Conservation (phyloP, 1,140 invertebrate genomes). For the Maconellicoccus hirsutus region DNA sequence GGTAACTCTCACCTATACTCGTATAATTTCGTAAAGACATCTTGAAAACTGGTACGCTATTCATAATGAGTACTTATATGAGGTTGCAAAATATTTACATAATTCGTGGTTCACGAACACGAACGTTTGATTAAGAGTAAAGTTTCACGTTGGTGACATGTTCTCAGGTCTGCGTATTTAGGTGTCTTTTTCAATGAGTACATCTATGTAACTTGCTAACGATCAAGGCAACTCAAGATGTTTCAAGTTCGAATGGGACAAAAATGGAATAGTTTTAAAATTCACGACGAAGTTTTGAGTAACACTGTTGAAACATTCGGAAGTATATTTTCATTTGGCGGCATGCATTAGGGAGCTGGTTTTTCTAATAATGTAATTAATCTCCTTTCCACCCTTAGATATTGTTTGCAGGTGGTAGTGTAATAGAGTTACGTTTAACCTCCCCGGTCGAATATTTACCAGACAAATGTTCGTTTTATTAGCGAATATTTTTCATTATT, state of each 20-base stretch:
- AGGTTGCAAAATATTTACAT: not conserved
- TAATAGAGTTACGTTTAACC: not conserved
- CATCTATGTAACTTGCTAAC: too few relatives aligned
- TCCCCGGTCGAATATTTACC: not conserved
- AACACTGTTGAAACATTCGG: not conserved
- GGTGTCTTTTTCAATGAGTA: not conserved
- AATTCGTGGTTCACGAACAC: slow-evolving; percentile 2
- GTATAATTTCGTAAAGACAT: too few relatives aligned
- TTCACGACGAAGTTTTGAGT: slow-evolving; percentile 9
- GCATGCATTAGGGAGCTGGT: not conserved
- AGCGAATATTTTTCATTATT: not conserved
- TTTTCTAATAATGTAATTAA: slow-evolving; percentile 6
- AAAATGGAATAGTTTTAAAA: too few relatives aligned
- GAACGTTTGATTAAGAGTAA: slow-evolving; percentile 4
- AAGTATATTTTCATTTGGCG: slow-evolving; percentile 5
- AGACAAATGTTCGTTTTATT: slow-evolving; percentile 10
- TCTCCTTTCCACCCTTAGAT: not conserved
- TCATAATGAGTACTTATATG: not conserved
- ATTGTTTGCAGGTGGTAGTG: not conserved
- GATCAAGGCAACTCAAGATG: too few relatives aligned
- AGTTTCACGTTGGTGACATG: not conserved
- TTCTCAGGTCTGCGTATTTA: not conserved
- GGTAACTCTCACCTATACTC: too few relatives aligned
- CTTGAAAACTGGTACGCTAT: too few relatives aligned
- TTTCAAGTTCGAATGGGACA: too few relatives aligned